Evolutionary conservation across 2,888 invertebrate species (phyloP).

Genomic region (Lithosia quadra): DNA sequence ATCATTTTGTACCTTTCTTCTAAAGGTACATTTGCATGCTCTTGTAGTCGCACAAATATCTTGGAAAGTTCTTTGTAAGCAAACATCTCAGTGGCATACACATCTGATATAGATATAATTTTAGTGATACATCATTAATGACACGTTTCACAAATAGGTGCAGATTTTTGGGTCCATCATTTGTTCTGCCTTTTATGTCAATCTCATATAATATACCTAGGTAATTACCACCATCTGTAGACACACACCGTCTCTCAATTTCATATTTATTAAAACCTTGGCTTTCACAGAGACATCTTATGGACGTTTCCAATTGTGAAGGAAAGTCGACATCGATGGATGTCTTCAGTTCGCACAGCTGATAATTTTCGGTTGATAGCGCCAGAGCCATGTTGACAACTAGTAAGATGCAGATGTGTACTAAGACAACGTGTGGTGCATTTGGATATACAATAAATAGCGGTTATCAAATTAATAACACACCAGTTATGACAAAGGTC

Average conservation of each 20-base stretch:
- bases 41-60: constrained; percentile 56
- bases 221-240: constrained; percentile 65
- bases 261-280: constrained; percentile 28
- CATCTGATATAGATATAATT: constrained; percentile 51
- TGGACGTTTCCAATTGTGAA: constrained; percentile 39
- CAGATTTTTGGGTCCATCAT: constrained; percentile 56
- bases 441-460: not conserved
- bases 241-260: constrained; percentile 33
- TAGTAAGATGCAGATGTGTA: not conserved
- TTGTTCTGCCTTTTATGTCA: constrained; percentile 61
- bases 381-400: constrained; percentile 1
- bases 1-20: constrained; percentile 57
- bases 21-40: constrained; percentile 52
- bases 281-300: constrained; percentile 40
- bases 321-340: constrained; percentile 7
- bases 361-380: not conserved
- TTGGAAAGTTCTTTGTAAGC: constrained; percentile 58
- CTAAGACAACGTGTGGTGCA: not conserved
- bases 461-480: constrained; percentile 1
- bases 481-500: not conserved
- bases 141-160: constrained; percentile 66
- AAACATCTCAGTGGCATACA: constrained; percentile 58
- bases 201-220: constrained; percentile 61
- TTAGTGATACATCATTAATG: constrained; percentile 32
- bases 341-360: not conserved